Evolutionary conservation across 2,113 vertebrate genomes (phyloP).

Genomic region (Riparia riparia): DNA sequence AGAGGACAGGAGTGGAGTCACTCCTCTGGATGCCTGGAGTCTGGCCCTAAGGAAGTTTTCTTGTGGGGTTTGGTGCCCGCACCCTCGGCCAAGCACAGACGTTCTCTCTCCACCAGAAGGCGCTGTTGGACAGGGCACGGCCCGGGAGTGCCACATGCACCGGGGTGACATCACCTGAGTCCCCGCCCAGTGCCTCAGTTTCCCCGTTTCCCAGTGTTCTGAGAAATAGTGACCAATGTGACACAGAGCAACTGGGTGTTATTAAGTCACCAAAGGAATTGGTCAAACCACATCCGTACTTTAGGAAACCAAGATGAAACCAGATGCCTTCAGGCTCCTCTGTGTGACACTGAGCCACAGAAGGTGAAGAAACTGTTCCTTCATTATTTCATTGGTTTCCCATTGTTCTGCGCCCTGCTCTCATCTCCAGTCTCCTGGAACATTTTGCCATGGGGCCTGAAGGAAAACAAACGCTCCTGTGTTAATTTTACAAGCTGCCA

Average conservation of each 20-base stretch:
- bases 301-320: background rate
- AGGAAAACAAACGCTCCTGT: background rate
- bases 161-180: background rate
- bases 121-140: conserved; percentile 51
- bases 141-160: background rate
- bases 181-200: conserved; percentile 24
- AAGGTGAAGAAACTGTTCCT: background rate
- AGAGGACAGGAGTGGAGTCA: background rate
- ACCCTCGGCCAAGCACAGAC: background rate
- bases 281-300: background rate
- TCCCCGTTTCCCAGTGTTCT: background rate
- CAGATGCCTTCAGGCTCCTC: background rate
- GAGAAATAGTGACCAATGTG: accelerated
- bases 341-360: background rate
- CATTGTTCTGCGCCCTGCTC: background rate
- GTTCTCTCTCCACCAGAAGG: conserved; percentile 13
- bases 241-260: background rate
- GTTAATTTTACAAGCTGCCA: conserved; percentile 32
- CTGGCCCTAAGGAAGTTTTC: background rate
- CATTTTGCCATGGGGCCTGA: background rate
- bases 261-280: background rate
- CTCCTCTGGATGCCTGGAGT: too few relatives aligned
- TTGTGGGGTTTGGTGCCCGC: background rate
- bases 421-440: background rate
- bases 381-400: background rate